Conservation (phyloP, 2,888 invertebrate genomes). For the Boloria selene region DNA sequence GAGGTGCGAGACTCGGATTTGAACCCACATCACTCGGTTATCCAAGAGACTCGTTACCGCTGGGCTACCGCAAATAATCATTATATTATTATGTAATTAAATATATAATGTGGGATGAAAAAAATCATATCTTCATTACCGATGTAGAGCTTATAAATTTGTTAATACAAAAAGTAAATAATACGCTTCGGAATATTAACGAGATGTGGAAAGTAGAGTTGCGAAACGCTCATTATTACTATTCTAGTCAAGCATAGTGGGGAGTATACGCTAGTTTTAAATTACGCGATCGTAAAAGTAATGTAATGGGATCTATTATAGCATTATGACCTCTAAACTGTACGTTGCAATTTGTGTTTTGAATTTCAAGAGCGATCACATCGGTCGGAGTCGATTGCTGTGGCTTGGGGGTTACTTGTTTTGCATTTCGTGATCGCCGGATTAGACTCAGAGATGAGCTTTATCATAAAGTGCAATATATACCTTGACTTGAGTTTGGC, state of each 20-base stretch:
- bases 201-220: not conserved
- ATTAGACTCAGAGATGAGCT: not conserved
- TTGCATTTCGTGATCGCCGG: constrained; percentile 13
- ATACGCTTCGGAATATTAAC: no score
- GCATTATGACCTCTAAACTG: constrained; percentile 21
- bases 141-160: no score
- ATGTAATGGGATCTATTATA: constrained; percentile 14
- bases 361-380: constrained; percentile 23
- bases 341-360: constrained; percentile 14
- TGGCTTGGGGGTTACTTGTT: constrained; percentile 6
- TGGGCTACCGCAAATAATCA: no score
- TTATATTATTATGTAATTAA: no score
- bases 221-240: not conserved
- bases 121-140: no score
- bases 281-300: constrained; percentile 5
- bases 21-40: no score
- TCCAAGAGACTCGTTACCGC: no score
- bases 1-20: no score
- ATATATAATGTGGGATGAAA: no score
- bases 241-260: constrained; percentile 5
- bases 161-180: no score
- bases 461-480: not conserved
- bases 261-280: constrained; percentile 6
- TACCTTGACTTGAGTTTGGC: no score
- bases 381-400: not conserved